Base-by-base conservation (phyloP, 2,888 invertebrate genomes). In the Himalopsyche japonica region DNA sequence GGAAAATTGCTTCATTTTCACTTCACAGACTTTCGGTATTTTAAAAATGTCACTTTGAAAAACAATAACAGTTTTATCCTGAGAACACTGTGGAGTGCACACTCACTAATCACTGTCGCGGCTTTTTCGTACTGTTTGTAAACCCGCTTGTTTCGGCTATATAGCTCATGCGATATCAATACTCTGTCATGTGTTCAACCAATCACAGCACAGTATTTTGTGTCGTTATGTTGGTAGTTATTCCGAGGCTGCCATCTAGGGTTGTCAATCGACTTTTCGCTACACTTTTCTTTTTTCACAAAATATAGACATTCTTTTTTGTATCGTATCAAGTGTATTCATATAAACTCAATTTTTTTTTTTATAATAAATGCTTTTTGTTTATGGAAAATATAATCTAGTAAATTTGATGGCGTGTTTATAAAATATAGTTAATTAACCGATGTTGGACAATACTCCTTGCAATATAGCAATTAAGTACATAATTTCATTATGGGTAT, bases 1-100 rank as follows among this genome's bases (percentile, higher is more conserved):
- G 32, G 64, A 79, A 47, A 79, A 20, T 20, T 43, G 64, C 82
- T 83, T 83, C 82, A 83, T 83, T 57, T 83, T 83, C 82, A 83
- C 82, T 79, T 20, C 82, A 83, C 82, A 79, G 49, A 24, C 20
- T 20, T 57, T 57, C 49, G 7, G 20, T 57, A 24, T 57, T 57
- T 57, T 20, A 57, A 57, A 20, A 57, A 76, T 30, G 32, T 32
- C 32, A 30, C 30, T 15, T 37, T 7, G 1, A 15, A 27, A 32
- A 76, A 76, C 76, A 32, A 76, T 76, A 34, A 34, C 76, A 76
- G 76, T 15, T 43, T 15, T 70, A 82, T 82, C 47, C 37, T 47
- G 30, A 34, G 24, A 81, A 70, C 81, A 70, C 64, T 37, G 70
- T 57, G 8, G 7, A 20, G 49, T 20, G 20, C 57, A 57, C 81